phyloP scores from a whole-genome alignment of 2,888 invertebrate genomes.

The Chrysolina oricalcia region DNA sequence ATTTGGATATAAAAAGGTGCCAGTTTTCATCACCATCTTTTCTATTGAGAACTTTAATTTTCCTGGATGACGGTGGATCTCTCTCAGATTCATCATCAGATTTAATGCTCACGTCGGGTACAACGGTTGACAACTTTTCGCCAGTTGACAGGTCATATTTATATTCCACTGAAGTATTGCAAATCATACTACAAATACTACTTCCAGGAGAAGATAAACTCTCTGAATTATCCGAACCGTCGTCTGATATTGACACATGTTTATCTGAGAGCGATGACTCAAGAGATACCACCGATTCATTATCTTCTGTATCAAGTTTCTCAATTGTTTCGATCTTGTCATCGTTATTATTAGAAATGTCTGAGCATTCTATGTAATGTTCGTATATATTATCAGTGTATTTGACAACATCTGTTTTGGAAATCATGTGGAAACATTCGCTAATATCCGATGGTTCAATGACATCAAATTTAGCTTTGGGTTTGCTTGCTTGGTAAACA shows the following conservation, averaged over 20 bases:
- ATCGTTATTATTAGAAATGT: not conserved
- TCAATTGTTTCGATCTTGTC: not conserved
- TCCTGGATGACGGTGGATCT: not conserved
- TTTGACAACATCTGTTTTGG: not conserved
- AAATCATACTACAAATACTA: conserved; percentile 41
- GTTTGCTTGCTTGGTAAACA: not conserved
- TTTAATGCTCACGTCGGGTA: not conserved
- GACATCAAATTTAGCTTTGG: not conserved
- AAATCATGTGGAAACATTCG: not conserved
- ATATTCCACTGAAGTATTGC: conserved; percentile 17
- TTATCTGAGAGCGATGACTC: conserved; percentile 9
- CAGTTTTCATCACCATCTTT: conserved; percentile 69
- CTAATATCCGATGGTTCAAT: not conserved
- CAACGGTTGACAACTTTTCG: not conserved
- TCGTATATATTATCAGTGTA: not conserved
- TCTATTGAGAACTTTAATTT: not conserved
- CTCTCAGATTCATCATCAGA: not conserved
- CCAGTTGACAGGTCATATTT: not conserved
- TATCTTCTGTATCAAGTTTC: not conserved
- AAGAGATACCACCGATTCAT: not conserved
- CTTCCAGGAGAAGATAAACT: conserved; percentile 38
- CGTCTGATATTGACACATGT: not conserved
- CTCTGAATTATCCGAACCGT: conserved; percentile 29
- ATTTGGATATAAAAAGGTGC: conserved; percentile 72
- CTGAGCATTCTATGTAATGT: not conserved